Base-by-base conservation (phyloP, 2,113 vertebrate species). In the Pygoscelis adeliae region DNA sequence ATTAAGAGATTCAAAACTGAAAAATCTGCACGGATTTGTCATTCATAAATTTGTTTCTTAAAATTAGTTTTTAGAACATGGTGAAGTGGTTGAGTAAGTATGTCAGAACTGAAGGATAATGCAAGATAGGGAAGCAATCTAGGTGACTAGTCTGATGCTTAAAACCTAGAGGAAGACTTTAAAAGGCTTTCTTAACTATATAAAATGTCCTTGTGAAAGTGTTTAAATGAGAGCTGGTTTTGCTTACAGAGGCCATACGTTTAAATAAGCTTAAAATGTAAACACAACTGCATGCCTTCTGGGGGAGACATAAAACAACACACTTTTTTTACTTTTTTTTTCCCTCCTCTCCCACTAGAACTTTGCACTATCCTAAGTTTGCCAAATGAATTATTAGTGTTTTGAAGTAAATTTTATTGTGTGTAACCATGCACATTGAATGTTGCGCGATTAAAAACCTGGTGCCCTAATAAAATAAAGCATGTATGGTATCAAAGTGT, bases 251-350 rank as follows among this genome's bases (percentile, higher is more conserved):
- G 56, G 15, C 85, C 26, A 22, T 79, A 50, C 44, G 40, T 83
- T 83, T 44, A 80, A 85, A 61, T 63, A 49, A 46, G 49, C 36
- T 82, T 79, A 18, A 58, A 56, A 40, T 55, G 10, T 65, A 47
- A 90, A 84, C 62, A 73, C 23, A 40, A 34, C 22, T 62, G 23
- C 18, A 4, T 89, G 47, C 46, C n/a, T 89, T 90, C 30, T 25
- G 52, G 25, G 61, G 55, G 9, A 81, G 73, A 52, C 29, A 30
- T 10, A 72, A 73, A 78, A 17, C 63, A 77, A 13, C 13, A 22
- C 0, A 0, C 34, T 30, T 26, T 23, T 4, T 14, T 20, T 36
- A 21, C 18, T 7, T 17, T 30, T 5, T 40, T 23, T 9, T 29
- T 29, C 23, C 23, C 6, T 59, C 18, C 22, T 58, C 21, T 61